These are phyloP conservation scores for Drosophila maculinotata DNA, from an alignment of 2,888 invertebrate genomes.

Conservation along the genomic window DNA sequence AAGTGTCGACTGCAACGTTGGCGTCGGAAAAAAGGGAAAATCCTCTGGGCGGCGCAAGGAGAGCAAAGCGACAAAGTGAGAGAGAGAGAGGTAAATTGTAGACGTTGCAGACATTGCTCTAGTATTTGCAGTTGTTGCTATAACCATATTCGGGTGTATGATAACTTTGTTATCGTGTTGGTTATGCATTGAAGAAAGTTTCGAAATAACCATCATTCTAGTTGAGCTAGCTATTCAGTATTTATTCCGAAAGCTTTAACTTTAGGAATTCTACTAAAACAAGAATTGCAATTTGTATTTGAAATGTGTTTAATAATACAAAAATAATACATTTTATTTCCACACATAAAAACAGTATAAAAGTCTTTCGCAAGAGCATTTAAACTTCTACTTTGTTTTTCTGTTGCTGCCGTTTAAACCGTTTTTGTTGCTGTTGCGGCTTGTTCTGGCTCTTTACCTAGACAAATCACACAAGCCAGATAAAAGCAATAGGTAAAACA, in stretches of 20 bases:
- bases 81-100: slow-evolving; percentile 28
- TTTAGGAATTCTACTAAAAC: too few species aligned
- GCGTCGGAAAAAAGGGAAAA: slow-evolving; percentile 63
- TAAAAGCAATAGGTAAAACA: slow-evolving; percentile 7
- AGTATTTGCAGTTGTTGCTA: slow-evolving; percentile 51
- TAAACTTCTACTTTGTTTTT: slow-evolving; percentile 7
- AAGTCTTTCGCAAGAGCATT: slow-evolving; percentile 12
- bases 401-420: too few species aligned
- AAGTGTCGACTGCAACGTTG: slow-evolving; percentile 71
- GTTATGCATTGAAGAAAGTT: slow-evolving; percentile 15
- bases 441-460: slow-evolving; percentile 44
- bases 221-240: too few species aligned
- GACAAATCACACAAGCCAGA: slow-evolving; percentile 66
- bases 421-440: slow-evolving; percentile 40
- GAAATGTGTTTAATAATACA: too few species aligned
- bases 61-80: too few species aligned
- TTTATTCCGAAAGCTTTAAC: too few species aligned
- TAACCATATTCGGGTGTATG: slow-evolving; percentile 47
- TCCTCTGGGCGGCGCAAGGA: slow-evolving; percentile 43
- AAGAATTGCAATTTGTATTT: too few species aligned
- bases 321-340: too few species aligned
- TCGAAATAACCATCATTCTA: too few species aligned
- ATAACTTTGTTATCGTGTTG: slow-evolving; percentile 45
- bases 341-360: neutral
- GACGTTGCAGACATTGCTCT: slow-evolving; percentile 48